phyloP scores from a whole-genome alignment of 1,140 invertebrate genomes.

The Drosophila seguyi region DNA sequence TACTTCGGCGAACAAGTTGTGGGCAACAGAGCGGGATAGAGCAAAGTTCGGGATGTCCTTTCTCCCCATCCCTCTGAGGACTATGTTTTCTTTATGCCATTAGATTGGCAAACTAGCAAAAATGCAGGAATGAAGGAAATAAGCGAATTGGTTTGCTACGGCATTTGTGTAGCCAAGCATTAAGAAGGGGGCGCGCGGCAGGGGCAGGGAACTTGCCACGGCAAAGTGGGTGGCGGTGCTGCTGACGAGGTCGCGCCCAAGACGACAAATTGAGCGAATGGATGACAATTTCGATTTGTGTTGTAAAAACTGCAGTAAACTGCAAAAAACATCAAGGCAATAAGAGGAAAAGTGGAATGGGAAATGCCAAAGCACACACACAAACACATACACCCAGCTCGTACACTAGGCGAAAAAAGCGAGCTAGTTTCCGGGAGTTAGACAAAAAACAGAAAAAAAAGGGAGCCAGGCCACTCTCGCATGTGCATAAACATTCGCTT shows the following conservation, averaged over 20 bases:
- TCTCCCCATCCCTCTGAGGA: no score
- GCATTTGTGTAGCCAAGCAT: constrained; percentile 69
- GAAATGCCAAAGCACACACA: constrained; percentile 48
- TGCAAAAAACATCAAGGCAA: constrained; percentile 64
- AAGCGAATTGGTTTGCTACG: constrained; percentile 49
- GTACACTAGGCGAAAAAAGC: constrained; percentile 28
- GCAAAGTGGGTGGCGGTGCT: background rate
- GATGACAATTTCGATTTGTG: constrained; percentile 84
- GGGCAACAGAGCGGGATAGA: background rate
- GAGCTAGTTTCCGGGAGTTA: constrained; percentile 24
- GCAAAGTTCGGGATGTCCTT: constrained; percentile 22
- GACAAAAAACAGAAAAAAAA: background rate
- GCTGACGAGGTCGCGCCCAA: constrained; percentile 46
- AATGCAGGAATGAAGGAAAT: constrained; percentile 36
- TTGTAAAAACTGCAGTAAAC: constrained; percentile 83
- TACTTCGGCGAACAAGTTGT: constrained; percentile 34
- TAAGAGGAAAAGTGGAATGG: constrained; percentile 20
- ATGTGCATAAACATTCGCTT: constrained; percentile 61
- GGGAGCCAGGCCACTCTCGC: constrained; percentile 32
- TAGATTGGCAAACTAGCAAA: constrained; percentile 58
- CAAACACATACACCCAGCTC: constrained; percentile 20
- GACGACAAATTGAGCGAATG: constrained; percentile 84
- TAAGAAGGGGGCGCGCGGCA: no score
- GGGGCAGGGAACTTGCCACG: background rate
- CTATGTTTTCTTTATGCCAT: no score